Conservation (phyloP, 2,888 invertebrate species). For the Ectemnius continuus region DNA sequence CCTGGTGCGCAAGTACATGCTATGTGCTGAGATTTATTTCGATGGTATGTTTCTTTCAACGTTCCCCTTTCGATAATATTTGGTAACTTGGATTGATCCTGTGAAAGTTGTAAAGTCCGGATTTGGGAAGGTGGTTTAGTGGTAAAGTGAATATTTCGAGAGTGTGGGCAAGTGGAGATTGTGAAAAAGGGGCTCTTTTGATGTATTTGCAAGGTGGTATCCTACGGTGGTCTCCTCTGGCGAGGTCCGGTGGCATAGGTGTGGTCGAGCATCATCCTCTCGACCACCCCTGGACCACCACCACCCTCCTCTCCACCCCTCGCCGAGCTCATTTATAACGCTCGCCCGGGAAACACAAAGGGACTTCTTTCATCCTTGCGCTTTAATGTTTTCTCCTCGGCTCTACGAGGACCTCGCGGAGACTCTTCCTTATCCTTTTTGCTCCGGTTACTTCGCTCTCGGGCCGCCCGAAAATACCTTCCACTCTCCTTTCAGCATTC, state of each 20-base stretch:
- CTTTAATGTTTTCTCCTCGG: constrained; percentile 66
- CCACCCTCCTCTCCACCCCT: constrained; percentile 42
- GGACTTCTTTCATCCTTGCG: constrained; percentile 67
- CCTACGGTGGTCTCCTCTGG: constrained; percentile 66
- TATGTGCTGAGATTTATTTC: no score
- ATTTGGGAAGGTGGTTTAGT: not conserved
- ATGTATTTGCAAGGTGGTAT: constrained; percentile 1
- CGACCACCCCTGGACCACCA: constrained; percentile 16
- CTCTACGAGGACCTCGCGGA: constrained; percentile 24
- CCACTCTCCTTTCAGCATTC: not conserved
- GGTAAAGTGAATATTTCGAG: not conserved
- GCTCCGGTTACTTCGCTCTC: constrained; percentile 56
- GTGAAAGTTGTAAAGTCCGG: not conserved
- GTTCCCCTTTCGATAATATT: no score
- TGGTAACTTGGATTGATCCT: no score
- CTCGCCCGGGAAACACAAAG: constrained; percentile 75
- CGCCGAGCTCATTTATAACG: constrained; percentile 73
- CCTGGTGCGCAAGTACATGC: no score
- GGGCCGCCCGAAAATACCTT: constrained; percentile 21
- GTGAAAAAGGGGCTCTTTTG: not conserved
- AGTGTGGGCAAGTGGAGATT: not conserved
- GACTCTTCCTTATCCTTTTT: constrained; percentile 45
- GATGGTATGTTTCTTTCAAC: no score
- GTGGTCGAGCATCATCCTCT: constrained; percentile 64
- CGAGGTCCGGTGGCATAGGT: constrained; percentile 70